Percentiles rank a stretch among this genome's conserved stretches.
Evolutionary conservation across 2,888 invertebrate genomes (phyloP).

Genomic region (Melieria picta): DNA sequence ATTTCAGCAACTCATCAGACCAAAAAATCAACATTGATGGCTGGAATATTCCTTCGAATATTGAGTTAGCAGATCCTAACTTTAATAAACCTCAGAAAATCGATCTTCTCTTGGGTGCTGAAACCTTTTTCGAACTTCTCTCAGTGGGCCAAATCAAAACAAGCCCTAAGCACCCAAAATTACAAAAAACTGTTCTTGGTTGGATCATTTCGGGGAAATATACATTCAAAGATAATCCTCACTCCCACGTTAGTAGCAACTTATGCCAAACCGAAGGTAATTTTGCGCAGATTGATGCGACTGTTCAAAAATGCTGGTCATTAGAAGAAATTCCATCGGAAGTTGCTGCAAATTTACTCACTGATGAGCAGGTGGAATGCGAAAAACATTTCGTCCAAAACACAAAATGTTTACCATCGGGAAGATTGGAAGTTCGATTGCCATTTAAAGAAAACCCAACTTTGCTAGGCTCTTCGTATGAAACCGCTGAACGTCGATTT

Average conservation of each 20-base stretch:
- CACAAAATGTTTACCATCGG: conserved; percentile 25
- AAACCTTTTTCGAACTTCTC: background rate
- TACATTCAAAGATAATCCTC: conserved; percentile 4
- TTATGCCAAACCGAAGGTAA: conserved; percentile 9
- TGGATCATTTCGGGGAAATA: conserved; percentile 37
- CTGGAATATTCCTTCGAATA: too few species aligned
- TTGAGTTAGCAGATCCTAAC: conserved; percentile 35
- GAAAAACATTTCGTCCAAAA: conserved; percentile 33
- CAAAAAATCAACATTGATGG: conserved; percentile 9
- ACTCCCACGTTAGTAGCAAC: background rate
- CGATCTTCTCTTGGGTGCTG: background rate
- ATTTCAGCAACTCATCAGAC: conserved; percentile 30
- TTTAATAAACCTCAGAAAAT: conserved; percentile 32
- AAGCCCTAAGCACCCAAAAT: conserved; percentile 23
- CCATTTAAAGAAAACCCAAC: conserved; percentile 35
- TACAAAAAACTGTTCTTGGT: conserved; percentile 35
- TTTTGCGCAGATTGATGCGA: conserved; percentile 17
- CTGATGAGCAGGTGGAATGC: conserved; percentile 35
- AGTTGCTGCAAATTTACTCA: conserved; percentile 17
- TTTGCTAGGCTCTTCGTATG: conserved; percentile 14
- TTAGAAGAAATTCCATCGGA: conserved; percentile 34
- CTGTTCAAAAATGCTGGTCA: conserved; percentile 35
- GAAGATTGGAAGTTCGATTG: conserved; percentile 34
- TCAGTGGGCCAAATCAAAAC: conserved; percentile 27
- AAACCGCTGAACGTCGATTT: conserved; percentile 16